Percentiles rank a stretch among this genome's conserved stretches.
Conservation (phyloP, 2,888 invertebrate species). For the Rotaria sp. region DNA sequence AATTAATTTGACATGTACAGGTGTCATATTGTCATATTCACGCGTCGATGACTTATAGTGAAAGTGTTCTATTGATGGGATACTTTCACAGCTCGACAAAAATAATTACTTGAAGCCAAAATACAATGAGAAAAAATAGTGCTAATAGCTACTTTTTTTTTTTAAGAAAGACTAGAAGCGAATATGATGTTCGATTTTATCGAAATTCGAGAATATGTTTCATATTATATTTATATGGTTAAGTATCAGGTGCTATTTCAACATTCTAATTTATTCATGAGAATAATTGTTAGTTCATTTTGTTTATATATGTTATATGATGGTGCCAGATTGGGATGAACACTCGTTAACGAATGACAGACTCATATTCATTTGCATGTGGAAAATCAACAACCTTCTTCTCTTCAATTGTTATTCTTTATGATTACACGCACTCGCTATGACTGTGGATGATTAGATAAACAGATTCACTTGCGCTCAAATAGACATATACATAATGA, state of each 20-base stretch:
- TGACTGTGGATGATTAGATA: not conserved
- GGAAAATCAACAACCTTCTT: not conserved
- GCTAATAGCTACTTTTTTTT: not conserved
- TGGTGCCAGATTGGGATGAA: conserved; percentile 13
- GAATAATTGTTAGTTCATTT: not conserved
- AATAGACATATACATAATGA: not conserved
- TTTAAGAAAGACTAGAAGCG: not conserved
- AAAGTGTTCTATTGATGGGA: not conserved
- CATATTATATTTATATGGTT: not conserved
- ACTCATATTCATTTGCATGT: conserved; percentile 7
- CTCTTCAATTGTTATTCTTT: not conserved
- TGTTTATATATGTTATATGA: not conserved
- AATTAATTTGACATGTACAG: conserved; percentile 1
- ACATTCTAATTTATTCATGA: conserved; percentile 5
- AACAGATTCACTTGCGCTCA: not conserved
- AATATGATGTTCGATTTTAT: not conserved
- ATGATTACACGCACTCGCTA: not conserved
- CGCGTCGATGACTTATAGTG: not conserved
- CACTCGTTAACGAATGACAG: conserved; percentile 13
- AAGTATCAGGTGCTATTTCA: not conserved
- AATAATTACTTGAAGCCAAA: not conserved
- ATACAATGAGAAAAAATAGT: not conserved
- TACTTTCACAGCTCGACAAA: not conserved
- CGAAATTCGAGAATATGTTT: not conserved
- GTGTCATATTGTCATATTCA: not conserved